Evolutionary conservation across 2,888 invertebrate genomes (phyloP).

Genomic region (Platycnemis pennipes): DNA sequence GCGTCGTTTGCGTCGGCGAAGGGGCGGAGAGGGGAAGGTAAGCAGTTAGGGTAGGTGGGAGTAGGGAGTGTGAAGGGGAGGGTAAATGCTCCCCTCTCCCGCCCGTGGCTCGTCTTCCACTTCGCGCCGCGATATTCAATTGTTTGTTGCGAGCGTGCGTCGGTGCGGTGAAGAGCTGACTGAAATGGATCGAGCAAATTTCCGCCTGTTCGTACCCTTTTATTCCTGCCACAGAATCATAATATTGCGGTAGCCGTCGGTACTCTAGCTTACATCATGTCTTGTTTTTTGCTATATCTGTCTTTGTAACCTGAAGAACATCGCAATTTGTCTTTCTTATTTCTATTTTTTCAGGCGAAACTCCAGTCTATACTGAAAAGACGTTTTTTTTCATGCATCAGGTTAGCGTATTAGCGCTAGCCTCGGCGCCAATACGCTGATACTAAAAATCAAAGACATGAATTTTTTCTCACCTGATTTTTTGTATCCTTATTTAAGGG

Average conservation of each 20-base stretch:
- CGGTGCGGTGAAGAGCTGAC: not conserved
- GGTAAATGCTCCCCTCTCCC: no score
- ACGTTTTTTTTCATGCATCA: no score
- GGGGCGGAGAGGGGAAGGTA: not conserved
- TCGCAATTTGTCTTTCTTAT: no score
- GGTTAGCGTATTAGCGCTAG: no score
- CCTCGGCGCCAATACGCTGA: no score
- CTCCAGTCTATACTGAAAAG: no score
- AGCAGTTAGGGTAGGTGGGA: not conserved
- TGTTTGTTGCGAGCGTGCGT: constrained; percentile 54
- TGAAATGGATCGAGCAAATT: constrained; percentile 37
- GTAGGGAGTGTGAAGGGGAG: not conserved
- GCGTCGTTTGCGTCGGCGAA: not conserved
- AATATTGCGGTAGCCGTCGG: not conserved
- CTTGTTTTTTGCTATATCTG: no score
- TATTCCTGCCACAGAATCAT: not conserved
- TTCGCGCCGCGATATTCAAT: constrained; percentile 33
- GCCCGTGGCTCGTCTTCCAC: not conserved
- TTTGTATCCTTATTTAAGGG: no score
- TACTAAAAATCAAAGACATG: no score
- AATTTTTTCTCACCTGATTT: no score
- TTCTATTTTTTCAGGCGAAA: no score
- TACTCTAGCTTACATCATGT: not conserved
- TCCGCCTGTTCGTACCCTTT: not conserved
- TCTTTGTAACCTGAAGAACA: no score